These are phyloP conservation scores for Nineta flava DNA, from an alignment of 2,888 invertebrate species.

Conservation along the genomic window DNA sequence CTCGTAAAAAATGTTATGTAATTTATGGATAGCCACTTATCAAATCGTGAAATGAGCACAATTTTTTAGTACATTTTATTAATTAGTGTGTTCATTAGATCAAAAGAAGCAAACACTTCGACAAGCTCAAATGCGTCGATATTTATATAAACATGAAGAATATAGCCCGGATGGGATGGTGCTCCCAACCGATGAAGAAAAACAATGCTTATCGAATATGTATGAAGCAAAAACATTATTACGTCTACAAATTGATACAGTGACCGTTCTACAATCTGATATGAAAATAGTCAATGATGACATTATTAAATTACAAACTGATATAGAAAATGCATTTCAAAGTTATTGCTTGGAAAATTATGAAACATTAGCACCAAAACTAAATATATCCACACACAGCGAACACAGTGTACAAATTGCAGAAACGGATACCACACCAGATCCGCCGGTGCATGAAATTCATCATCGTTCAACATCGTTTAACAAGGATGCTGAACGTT, in stretches of 20 bases:
- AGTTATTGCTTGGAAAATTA: constrained; percentile 20
- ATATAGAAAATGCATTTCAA: constrained; percentile 19
- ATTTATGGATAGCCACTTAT: too few relatives aligned
- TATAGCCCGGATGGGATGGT: neutral
- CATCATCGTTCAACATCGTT: too few relatives aligned
- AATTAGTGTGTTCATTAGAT: too few relatives aligned
- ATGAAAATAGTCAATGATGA: constrained; percentile 9
- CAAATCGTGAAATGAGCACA: too few relatives aligned
- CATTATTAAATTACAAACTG: constrained; percentile 17
- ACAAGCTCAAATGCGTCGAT: constrained; percentile 1
- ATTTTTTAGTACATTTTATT: too few relatives aligned
- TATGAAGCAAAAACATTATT: neutral
- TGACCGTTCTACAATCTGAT: neutral
- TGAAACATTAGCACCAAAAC: constrained; percentile 12
- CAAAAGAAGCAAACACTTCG: neutral
- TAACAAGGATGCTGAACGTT: too few relatives aligned
- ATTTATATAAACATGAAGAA: constrained; percentile 2
- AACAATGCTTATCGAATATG: neutral
- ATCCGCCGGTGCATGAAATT: too few relatives aligned
- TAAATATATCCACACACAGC: too few relatives aligned
- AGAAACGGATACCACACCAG: too few relatives aligned
- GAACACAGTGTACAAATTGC: too few relatives aligned
- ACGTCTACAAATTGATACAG: neutral
- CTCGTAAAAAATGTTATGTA: too few relatives aligned
- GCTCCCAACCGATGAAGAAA: neutral